A percentile compares a stretch with the other conserved stretches of the same genome.
phyloP scores from a whole-genome alignment of 2,888 invertebrate species.

The Tachina grossa region DNA sequence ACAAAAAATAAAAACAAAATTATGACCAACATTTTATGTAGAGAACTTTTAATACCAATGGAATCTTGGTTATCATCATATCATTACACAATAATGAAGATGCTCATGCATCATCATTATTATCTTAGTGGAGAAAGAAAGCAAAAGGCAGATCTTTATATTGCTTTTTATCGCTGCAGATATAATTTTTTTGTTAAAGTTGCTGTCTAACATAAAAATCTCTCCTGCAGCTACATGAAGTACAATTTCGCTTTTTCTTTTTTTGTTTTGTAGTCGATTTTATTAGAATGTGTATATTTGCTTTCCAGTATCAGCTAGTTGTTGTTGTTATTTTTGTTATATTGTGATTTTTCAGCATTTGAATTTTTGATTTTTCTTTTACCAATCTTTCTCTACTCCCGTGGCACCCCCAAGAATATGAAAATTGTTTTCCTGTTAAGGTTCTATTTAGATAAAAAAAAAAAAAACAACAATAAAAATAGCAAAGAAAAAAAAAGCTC shows the following conservation, averaged over 20 bases:
- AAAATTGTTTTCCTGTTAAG: constrained; percentile 50
- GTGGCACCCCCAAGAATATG: constrained; percentile 12
- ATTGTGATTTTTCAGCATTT: constrained; percentile 44
- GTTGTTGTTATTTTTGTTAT: constrained; percentile 2
- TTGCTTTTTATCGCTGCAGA: constrained; percentile 42
- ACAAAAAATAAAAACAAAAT: constrained; percentile 1
- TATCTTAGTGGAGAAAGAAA: constrained; percentile 15
- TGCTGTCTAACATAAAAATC: constrained; percentile 70
- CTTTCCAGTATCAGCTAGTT: constrained; percentile 41
- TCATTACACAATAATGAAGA: constrained; percentile 19
- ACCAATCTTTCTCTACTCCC: background rate
- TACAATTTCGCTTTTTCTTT: constrained; percentile 35
- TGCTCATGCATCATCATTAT: constrained; percentile 3
- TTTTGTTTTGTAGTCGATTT: constrained; percentile 41
- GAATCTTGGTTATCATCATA: constrained; percentile 62
- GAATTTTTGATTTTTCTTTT: constrained; percentile 35
- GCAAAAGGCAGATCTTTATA: constrained; percentile 28
- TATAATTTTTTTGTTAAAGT: constrained; percentile 58
- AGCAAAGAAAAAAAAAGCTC: constrained; percentile 49
- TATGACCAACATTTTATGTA: constrained; percentile 44
- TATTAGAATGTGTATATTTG: constrained; percentile 51
- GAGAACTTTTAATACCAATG: constrained; percentile 27
- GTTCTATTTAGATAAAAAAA: constrained; percentile 37
- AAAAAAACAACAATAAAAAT: constrained; percentile 16
- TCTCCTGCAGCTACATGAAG: constrained; percentile 70